phyloP scores from a whole-genome alignment of 2,797 vertebrate species.

The Rhynchotus rufescens region DNA sequence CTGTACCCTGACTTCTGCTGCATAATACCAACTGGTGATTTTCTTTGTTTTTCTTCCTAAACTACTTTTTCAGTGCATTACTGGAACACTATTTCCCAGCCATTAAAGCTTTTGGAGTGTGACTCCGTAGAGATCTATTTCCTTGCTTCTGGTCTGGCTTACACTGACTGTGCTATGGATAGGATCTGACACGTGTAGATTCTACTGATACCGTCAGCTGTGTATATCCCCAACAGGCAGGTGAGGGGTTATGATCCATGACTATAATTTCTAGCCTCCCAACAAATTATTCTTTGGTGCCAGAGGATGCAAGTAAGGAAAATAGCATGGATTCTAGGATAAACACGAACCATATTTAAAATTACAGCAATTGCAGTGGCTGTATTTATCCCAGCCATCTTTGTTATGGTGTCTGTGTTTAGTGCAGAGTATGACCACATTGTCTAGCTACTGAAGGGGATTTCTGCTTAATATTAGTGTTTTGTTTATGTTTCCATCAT shows the following conservation, averaged over 20 bases:
- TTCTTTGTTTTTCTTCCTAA: background rate
- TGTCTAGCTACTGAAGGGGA: background rate
- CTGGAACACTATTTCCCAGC: background rate
- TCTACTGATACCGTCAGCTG: slow-evolving; percentile 12
- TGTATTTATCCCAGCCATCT: background rate
- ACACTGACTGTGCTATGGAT: background rate
- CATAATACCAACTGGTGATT: background rate
- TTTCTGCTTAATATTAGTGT: background rate
- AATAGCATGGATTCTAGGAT: slow-evolving; percentile 6
- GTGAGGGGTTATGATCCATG: slow-evolving; percentile 37
- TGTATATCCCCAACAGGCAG: slow-evolving; percentile 24
- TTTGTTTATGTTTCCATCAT: background rate
- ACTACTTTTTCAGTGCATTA: background rate
- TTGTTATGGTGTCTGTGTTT: background rate
- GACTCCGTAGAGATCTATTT: background rate
- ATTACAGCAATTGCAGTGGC: background rate
- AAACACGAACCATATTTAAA: background rate
- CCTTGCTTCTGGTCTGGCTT: slow-evolving; percentile 23
- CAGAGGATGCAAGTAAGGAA: slow-evolving; percentile 39
- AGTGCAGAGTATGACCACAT: background rate
- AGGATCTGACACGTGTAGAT: slow-evolving; percentile 15
- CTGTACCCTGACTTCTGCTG: background rate
- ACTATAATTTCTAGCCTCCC: slow-evolving; percentile 5
- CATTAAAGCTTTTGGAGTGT: background rate
- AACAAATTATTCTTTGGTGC: slow-evolving; percentile 16